A percentile compares a stretch with the other conserved stretches of the same genome.
Evolutionary conservation across 2,797 vertebrate genomes (phyloP).

Genomic region (Rhinophrynus dorsalis): DNA sequence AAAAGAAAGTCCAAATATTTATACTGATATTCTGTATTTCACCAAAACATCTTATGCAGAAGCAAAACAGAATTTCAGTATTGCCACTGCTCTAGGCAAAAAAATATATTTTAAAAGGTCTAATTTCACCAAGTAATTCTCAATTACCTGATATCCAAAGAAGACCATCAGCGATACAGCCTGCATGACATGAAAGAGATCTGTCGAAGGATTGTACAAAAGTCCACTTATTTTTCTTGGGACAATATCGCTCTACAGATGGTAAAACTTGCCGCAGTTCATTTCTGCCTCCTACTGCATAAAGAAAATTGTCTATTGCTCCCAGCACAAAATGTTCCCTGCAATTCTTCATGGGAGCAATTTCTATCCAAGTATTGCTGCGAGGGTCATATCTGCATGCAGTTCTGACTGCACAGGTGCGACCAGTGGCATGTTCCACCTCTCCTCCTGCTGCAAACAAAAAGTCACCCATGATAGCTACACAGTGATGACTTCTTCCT

Average conservation of each 20-base stretch:
- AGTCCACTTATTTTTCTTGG: slow-evolving; percentile 95
- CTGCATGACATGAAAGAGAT: slow-evolving; percentile 93
- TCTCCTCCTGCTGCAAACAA: slow-evolving; percentile 93
- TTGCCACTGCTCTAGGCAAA: too few species aligned
- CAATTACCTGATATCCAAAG: slow-evolving; percentile 96
- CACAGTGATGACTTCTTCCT: slow-evolving; percentile 92
- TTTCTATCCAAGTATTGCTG: slow-evolving; percentile 88
- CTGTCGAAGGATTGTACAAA: slow-evolving; percentile 93
- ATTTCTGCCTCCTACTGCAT: slow-evolving; percentile 89
- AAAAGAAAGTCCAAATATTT: too few species aligned
- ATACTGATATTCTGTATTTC: too few species aligned
- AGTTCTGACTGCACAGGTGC: slow-evolving; percentile 87
- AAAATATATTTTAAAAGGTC: neutral
- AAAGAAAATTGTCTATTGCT: slow-evolving; percentile 85
- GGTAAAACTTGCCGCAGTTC: slow-evolving; percentile 93
- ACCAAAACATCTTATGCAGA: too few species aligned
- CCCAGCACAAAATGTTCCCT: slow-evolving; percentile 95
- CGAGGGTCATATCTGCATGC: slow-evolving; percentile 91
- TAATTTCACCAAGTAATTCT: neutral
- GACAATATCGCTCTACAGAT: slow-evolving; percentile 92
- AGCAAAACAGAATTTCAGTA: too few species aligned
- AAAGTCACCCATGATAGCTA: slow-evolving; percentile 92
- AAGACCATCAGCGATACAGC: slow-evolving; percentile 89
- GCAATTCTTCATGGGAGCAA: slow-evolving; percentile 94
- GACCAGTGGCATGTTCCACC: slow-evolving; percentile 85